Evolutionary conservation across 1,140 invertebrate genomes (phyloP).

Genomic region (Ceratosolen solmsi): DNA sequence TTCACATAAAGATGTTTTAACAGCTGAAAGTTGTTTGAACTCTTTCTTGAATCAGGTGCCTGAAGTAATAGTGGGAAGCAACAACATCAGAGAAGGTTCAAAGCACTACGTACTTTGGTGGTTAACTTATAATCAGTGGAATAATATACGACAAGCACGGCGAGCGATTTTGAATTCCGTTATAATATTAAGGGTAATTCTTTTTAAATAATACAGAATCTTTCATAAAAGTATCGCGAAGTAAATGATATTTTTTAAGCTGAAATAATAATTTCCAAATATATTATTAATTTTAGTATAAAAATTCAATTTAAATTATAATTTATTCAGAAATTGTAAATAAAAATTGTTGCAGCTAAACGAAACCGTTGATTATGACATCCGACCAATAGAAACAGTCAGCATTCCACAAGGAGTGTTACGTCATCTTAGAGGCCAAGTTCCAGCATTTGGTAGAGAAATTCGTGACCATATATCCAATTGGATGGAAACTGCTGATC

Average conservation of each 20-base stretch:
- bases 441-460: background rate
- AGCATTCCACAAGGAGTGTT: no score
- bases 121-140: background rate
- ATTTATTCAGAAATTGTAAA: no score
- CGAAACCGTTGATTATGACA: background rate
- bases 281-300: no score
- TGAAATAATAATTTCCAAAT: no score
- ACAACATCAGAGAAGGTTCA: background rate
- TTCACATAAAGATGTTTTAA: background rate
- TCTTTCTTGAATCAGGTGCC: background rate
- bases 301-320: no score
- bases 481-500: background rate
- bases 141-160: background rate
- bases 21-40: background rate
- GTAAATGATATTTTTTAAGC: no score
- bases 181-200: background rate
- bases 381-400: background rate
- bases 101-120: background rate
- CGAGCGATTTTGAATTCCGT: background rate
- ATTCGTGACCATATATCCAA: background rate
- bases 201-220: background rate
- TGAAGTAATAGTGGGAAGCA: background rate
- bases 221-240: no score
- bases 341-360: background rate
- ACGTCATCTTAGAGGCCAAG: background rate